These are phyloP conservation scores for Sinohyriopsis cumingii DNA, from an alignment of 2,888 invertebrate species.

Conservation along the genomic window DNA sequence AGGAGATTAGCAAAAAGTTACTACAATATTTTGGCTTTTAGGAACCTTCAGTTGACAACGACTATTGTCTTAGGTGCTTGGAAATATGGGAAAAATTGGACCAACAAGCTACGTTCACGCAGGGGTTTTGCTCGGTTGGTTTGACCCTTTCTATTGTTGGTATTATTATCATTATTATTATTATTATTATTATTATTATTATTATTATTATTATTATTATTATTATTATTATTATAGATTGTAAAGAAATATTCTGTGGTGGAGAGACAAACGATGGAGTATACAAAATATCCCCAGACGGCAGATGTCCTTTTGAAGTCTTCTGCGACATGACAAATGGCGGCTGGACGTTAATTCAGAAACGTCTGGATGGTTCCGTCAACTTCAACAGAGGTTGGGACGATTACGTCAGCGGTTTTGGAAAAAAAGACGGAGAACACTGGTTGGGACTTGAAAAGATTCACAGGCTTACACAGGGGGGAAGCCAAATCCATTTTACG, in stretches of 20 bases:
- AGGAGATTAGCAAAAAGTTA: too few species aligned
- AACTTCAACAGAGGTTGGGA: conserved; percentile 89
- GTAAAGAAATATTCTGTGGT: conserved; percentile 12
- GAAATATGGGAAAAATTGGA: too few species aligned
- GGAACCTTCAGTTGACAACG: too few species aligned
- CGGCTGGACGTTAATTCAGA: conserved; percentile 84
- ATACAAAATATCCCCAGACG: conserved; percentile 20
- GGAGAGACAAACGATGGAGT: conserved; percentile 17
- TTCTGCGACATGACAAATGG: conserved; percentile 79
- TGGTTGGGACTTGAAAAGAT: conserved; percentile 91
- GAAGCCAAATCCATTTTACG: conserved; percentile 74
- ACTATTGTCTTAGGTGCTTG: too few species aligned
- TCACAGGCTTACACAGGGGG: conserved; percentile 79
- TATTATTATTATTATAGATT: conserved; percentile 7
- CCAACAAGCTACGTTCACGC: too few species aligned
- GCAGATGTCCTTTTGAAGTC: conserved; percentile 75
- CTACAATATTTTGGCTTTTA: too few species aligned
- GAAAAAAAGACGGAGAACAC: conserved; percentile 83
- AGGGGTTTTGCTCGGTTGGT: too few species aligned
- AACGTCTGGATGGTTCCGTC: conserved; percentile 83
- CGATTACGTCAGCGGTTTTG: conserved; percentile 88
- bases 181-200: too few species aligned
- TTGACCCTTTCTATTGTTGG: too few species aligned
- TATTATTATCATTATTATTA: too few species aligned
- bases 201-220: too few species aligned